phyloP scores from a whole-genome alignment of 2,797 vertebrate species.

The Darevskia mixta region DNA sequence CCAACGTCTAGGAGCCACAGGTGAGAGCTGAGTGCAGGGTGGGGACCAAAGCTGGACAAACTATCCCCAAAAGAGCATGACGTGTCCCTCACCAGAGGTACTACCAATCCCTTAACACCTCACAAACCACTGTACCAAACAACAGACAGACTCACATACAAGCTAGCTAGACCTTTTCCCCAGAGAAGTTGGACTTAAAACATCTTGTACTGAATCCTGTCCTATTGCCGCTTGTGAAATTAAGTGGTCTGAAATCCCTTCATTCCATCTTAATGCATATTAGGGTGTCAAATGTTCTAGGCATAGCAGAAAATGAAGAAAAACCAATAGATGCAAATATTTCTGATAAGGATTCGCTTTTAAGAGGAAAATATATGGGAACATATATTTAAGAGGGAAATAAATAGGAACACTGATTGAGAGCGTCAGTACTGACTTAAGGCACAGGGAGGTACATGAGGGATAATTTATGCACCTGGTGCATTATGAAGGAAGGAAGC shows the following conservation, averaged over 20 bases:
- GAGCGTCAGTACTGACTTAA: not conserved
- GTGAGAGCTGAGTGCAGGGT: too few relatives aligned
- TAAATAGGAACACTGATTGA: not conserved
- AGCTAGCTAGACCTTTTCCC: not conserved
- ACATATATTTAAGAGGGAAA: not conserved
- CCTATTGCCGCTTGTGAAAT: not conserved
- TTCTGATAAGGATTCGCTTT: not conserved
- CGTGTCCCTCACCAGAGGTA: too few relatives aligned
- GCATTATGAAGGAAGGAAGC: not conserved
- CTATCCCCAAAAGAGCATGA: too few relatives aligned
- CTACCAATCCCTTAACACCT: too few relatives aligned
- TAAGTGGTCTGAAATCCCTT: not conserved
- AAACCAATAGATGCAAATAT: not conserved
- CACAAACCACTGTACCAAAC: not conserved
- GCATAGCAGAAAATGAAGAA: not conserved
- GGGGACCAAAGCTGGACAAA: too few relatives aligned
- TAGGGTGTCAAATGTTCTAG: not conserved
- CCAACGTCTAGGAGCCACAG: too few relatives aligned
- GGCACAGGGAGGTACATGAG: not conserved
- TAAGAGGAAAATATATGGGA: not conserved
- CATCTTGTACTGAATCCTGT: slow-evolving; percentile 3
- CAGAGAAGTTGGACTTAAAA: not conserved
- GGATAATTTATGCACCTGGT: slow-evolving; percentile 2
- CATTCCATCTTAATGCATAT: not conserved
- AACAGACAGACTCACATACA: not conserved